Base-by-base conservation (phyloP, 2,888 invertebrate genomes). In the Sarcophaga carnaria region DNA sequence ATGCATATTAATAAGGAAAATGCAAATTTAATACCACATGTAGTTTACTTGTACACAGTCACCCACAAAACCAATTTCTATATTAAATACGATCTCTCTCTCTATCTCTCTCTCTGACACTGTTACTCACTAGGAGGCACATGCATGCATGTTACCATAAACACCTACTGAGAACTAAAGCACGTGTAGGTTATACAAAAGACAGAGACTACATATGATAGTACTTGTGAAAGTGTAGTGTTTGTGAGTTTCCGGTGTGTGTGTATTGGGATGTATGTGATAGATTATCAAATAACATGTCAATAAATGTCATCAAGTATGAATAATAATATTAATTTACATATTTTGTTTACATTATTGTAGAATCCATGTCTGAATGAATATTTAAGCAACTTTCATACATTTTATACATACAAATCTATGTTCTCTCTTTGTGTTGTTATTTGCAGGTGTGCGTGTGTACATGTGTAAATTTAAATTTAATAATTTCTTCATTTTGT, bases 271-370 rank as follows among this genome's bases (percentile, higher is more conserved):
- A 10, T 14, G 54, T 54, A 12, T 14, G 54, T 14, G 54, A 74
- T 47, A 37, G 45, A 74, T 37, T 62, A 78, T 62, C 78, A 49
- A 49, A 67, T 69, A 79, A 70, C 70, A 79, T 79, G 79, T 64
- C 79, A 79, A 60, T 62, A 62, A 71, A 70, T 79, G 71, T 79
- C 79, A 62, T 78, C 62, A 69, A 70, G 47, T 62, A 63, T 78
- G 70, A 70, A 78, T 78, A 78, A 63, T 78, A 78, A 63, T 70
- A 63, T 78, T 70, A 69, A 69, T 78, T 27, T 78, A 59, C 45
- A 77, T 47, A 47, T 62, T 45, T 64, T 6, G 27, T 64, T 4
- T 64, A 25, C 27, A 54, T 54, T 54, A 54, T 54, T 54, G 54
- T 54, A 54, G 54, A 54, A 54, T 54, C 54, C 54, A 54, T 54